Base-by-base conservation (phyloP, 2,113 vertebrate genomes). In the Proterorhinus semilunaris region DNA sequence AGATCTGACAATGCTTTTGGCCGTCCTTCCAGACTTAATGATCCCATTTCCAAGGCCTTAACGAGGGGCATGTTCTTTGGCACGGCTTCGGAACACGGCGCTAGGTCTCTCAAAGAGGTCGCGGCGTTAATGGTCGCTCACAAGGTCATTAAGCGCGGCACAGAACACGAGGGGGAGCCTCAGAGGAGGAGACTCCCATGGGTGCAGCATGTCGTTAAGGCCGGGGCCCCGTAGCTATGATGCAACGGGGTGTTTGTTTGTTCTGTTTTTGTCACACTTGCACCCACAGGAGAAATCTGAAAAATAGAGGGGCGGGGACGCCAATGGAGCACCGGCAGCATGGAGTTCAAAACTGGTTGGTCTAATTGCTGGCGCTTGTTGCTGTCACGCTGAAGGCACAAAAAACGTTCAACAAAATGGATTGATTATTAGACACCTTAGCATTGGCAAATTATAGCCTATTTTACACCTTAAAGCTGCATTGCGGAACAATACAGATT, bases 51-150 rank as follows among this genome's bases (percentile, higher is more conserved):
- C 65, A 58, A 43, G 77, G 64, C 87, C 86, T 87, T 88, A 90
- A 90, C 88, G 88, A 90, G 86, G 73, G 83, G 78, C 73, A 78
- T 72, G 82, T 87, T 83, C 80, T 80, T 71, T 82, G 86, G 84
- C 79, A 53, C 73, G 16, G 70, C 65, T 59, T 72, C 57, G 46
- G 21, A 76, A 59, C 79, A 78, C 79, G 63, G 66, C n/a, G 75
- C 72, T 81, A 71, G 68, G 80, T 79, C 50, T 80, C n/a, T 16
- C 36, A 15, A 74, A 75, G 82, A 81, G 86, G 82, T 85, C 66
- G 57, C 51, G 51, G 83, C 80, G 48, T 66, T 78, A 82, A 79
- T 71, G 84, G 80, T n/a, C 55, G 46, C 80, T 78, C 52, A 64
- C 75, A 50, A 63, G 78, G 79, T 88, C 85, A 76, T 89, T 86